phyloP scores from a whole-genome alignment of 2,113 vertebrate genomes.

The Gobiocypris rarus region DNA sequence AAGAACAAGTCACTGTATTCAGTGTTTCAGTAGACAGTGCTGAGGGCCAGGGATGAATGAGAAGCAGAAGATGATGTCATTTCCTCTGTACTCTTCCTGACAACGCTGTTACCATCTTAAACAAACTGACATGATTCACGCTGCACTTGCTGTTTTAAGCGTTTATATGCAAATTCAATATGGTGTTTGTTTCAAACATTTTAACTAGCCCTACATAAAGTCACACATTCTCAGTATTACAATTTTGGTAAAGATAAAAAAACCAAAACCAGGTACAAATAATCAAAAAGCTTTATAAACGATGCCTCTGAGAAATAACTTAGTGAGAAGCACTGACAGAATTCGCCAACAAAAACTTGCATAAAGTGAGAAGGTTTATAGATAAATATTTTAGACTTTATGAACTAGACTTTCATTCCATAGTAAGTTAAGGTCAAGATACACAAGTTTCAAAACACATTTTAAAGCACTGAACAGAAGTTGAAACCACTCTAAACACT shows the following conservation, averaged over 20 bases:
- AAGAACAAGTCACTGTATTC: constrained; percentile 20
- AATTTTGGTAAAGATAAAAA: not conserved
- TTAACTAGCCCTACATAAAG: not conserved
- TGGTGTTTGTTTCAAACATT: not conserved
- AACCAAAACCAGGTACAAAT: not conserved
- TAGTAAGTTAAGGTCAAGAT: not conserved
- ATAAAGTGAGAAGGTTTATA: not conserved
- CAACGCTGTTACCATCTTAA: constrained; percentile 65
- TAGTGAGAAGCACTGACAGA: not conserved
- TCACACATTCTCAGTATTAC: not conserved
- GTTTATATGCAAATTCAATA: constrained; percentile 39
- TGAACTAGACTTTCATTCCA: not conserved
- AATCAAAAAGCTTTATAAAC: too few species aligned
- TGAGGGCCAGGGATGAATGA: constrained; percentile 18
- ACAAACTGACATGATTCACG: constrained; percentile 61
- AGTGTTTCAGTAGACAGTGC: not conserved
- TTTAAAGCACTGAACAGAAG: not conserved
- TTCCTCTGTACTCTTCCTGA: constrained; percentile 66
- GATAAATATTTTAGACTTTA: not conserved
- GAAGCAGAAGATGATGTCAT: constrained; percentile 63
- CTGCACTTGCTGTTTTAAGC: not conserved
- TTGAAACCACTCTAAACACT: not conserved
- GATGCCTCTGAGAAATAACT: not conserved
- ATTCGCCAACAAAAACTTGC: not conserved
- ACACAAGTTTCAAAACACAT: not conserved